Evolutionary conservation across 2,888 invertebrate genomes (phyloP).

Genomic region (Mesopsocus fuscifrons): DNA sequence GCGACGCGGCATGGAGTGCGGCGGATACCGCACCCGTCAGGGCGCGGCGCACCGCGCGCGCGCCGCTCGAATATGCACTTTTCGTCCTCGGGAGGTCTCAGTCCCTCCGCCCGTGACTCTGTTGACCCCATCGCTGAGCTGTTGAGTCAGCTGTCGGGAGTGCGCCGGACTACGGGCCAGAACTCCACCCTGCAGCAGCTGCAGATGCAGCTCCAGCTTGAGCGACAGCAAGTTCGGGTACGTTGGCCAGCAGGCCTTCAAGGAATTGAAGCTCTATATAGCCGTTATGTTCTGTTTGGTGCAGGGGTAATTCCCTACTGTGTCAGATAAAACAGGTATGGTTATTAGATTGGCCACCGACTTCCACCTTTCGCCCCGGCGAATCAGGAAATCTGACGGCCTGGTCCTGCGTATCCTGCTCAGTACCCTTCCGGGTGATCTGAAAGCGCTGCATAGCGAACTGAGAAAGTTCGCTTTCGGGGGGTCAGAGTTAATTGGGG

Average conservation of each 20-base stretch:
- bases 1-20: slow-evolving; percentile 31
- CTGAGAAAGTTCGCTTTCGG: slow-evolving; percentile 8
- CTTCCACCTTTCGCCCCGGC: too few relatives aligned
- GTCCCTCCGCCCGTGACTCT: slow-evolving; percentile 77
- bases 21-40: slow-evolving; percentile 56
- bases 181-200: slow-evolving; percentile 67
- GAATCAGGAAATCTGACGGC: too few relatives aligned
- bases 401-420: too few relatives aligned
- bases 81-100: slow-evolving; percentile 67
- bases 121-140: slow-evolving; percentile 95
- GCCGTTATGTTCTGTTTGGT: too few relatives aligned
- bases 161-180: slow-evolving; percentile 47
- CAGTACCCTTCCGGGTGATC: too few relatives aligned
- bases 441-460: too few relatives aligned
- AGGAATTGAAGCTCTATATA: too few relatives aligned
- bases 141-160: slow-evolving; percentile 85
- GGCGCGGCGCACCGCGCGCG: slow-evolving; percentile 57
- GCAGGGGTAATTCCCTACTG: too few relatives aligned
- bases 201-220: slow-evolving; percentile 87
- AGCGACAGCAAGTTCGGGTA: slow-evolving; percentile 65
- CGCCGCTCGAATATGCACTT: slow-evolving; percentile 91
- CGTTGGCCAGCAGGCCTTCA: slow-evolving; percentile 17
- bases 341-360: too few relatives aligned
- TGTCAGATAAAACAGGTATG: too few relatives aligned
- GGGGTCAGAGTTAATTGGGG: neutral